A percentile compares a stretch with the other conserved stretches of the same genome.
phyloP scores from a whole-genome alignment of 2,888 invertebrate genomes.

The Netelia virgata region DNA sequence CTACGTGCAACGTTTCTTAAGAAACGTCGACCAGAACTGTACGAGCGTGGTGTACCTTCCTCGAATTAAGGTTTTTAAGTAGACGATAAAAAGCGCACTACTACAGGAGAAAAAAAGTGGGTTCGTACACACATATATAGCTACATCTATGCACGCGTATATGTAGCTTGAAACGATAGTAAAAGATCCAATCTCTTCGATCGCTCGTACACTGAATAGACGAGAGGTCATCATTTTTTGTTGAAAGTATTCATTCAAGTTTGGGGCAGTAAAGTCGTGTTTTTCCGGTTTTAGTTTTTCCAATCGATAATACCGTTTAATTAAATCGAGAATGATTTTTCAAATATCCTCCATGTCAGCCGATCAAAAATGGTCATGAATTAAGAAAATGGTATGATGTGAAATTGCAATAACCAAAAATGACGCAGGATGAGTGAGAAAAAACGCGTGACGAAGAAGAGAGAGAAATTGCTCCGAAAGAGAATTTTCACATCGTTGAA shows the following conservation, averaged over 20 bases:
- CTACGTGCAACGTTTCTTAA: constrained; percentile 22
- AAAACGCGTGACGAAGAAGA: neutral
- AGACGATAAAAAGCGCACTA: constrained; percentile 41
- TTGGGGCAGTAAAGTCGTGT: neutral
- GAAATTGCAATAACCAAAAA: neutral
- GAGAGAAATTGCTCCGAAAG: neutral
- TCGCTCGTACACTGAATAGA: neutral
- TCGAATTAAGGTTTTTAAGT: constrained; percentile 52
- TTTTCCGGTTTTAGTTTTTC: neutral
- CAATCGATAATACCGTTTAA: neutral
- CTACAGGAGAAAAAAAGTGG: neutral
- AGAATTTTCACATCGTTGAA: neutral
- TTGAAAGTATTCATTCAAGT: constrained; percentile 7
- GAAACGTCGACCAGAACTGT: constrained; percentile 35
- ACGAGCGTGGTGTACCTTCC: constrained; percentile 6
- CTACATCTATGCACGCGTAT: neutral
- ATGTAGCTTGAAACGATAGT: neutral
- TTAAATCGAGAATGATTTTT: neutral
- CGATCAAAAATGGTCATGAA: neutral
- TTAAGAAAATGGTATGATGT: neutral
- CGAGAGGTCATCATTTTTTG: neutral
- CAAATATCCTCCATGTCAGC: neutral
- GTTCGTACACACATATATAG: neutral
- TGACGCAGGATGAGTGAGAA: neutral
- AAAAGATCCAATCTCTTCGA: constrained; percentile 21